Evolutionary conservation across 2,888 invertebrate genomes (phyloP), one percentile per base, ranked within the genome.

Genomic region (Hetaerina titia): DNA sequence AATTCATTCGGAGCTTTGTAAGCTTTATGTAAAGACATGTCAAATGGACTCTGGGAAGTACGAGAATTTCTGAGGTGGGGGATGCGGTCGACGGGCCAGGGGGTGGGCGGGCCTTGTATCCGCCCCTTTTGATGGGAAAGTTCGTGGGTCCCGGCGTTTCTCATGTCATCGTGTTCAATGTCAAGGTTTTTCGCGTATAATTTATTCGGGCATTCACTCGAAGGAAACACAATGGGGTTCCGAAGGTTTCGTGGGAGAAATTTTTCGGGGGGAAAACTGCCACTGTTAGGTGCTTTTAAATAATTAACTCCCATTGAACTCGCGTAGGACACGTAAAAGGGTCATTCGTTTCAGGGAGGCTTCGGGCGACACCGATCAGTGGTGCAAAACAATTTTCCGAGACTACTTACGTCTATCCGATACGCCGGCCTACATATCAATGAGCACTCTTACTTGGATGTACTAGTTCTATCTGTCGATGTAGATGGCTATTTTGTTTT

Each of bases 171-270:
- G 81, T 81, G 31, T 31, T 81, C 81, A 81, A 13, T 81, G 81
- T 81, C 81, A 81, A 81, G 81, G 81, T 31, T 81, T 69, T 81
- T 81, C 81, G 81, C 81, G 31, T 81, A 31, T 81, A 81, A 81
- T 81, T 81, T 81, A 81, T 81, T 81, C 81, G 81, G 31, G 81
- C 81, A 31, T 81, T 81, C 81, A 81, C 81, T 81, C 81, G 81
- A 81, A 31, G 81, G 31, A 31, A 81, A 81, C 81, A 81, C 81
- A 81, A 81, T 81, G 31, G 81, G 81, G 13, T 22, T 25, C 81
- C 81, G 8, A 25, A 31, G n/a, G 69, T 22, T 69, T 69, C 69
- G 22, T 17, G 69, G 22, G 69, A 69, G 22, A 22, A 74, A 9
- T 25, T 81, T 81, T 81, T 81, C 81, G 13, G 25, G 31, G 11